These are phyloP conservation scores for Rhagonycha fulva DNA, from an alignment of 2,888 invertebrate species.

Conservation along the genomic window DNA sequence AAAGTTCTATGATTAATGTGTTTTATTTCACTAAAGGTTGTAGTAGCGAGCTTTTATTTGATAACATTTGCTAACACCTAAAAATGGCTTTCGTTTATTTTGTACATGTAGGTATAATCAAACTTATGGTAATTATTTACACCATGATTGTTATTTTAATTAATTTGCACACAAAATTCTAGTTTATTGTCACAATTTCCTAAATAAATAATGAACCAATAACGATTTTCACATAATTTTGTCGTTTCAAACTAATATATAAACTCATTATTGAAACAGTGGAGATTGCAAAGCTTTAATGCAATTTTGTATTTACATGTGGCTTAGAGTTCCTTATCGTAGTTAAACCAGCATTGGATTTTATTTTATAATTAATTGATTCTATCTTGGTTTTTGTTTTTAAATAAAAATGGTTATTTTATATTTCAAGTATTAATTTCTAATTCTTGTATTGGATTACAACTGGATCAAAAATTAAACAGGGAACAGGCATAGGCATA, in stretches of 20 bases:
- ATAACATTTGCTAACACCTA: neutral
- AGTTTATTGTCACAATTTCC: neutral
- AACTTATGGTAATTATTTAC: neutral
- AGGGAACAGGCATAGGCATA: too few species aligned
- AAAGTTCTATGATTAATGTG: neutral
- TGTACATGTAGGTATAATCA: neutral
- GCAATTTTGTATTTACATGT: neutral
- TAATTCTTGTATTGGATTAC: too few species aligned
- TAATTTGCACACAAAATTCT: neutral
- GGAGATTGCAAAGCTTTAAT: neutral
- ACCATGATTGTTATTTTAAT: neutral
- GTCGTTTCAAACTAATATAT: neutral
- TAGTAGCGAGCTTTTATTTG: neutral
- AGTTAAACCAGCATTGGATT: too few species aligned
- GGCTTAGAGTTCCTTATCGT: neutral
- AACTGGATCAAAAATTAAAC: too few species aligned
- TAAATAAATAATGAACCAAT: neutral
- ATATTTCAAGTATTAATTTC: too few species aligned
- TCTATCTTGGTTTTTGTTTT: too few species aligned
- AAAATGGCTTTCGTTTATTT: neutral
- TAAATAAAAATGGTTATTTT: too few species aligned
- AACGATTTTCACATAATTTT: neutral
- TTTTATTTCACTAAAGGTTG: neutral
- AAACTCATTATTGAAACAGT: neutral
- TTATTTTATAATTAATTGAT: too few species aligned